Evolutionary conservation across 2,888 invertebrate species (phyloP), one percentile per base, ranked within the genome.

Genomic region (Anthrax anthrax): DNA sequence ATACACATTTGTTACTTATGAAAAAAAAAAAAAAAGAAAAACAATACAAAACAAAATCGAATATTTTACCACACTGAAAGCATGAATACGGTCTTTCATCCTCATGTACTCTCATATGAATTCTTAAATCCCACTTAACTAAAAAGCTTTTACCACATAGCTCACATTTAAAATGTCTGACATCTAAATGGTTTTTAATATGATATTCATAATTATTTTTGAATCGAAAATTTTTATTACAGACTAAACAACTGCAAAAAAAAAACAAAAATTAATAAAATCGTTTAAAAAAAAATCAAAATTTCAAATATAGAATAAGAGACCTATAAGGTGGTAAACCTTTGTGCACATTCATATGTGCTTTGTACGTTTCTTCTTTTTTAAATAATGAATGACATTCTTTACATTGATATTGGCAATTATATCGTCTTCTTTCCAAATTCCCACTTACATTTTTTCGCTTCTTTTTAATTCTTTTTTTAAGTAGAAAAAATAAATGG

Each of bases 91-190:
- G 50, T n/a, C 44, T 54, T 45, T 66, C 66, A 4, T 74, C 75
- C 1, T 75, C 75, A 52, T 76, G 76, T 0, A 74, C 74, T 39
- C 75, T 63, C 73, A 73, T 74, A 51, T 76, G 76, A 16, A 76
- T 74, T 9, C 72, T 72, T 27, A 76, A 60, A 59, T 75, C 75
- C 52, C 75, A 76, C 3, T 73, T 73, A 44, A 74, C 69, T 53
- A 67, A 67, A 52, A 67, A 70, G 36, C 62, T 67, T 55, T 70
- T 70, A 17, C 69, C 68, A 49, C 70, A 70, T 12, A 43, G 5
- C 27, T 43, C 9, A 39, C 50, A 50, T 23, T 46, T 38, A 29
- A 43, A 50, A 29, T 34, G 40, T 14, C 50, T 44, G 8, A 39
- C 27, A 32, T 50, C 47, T n/a, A 42, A 41, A 36, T 50, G 50